A percentile compares a stretch with the other conserved stretches of the same genome.
phyloP scores from a whole-genome alignment of 1,140 invertebrate species.

The Papilio glaucus region DNA sequence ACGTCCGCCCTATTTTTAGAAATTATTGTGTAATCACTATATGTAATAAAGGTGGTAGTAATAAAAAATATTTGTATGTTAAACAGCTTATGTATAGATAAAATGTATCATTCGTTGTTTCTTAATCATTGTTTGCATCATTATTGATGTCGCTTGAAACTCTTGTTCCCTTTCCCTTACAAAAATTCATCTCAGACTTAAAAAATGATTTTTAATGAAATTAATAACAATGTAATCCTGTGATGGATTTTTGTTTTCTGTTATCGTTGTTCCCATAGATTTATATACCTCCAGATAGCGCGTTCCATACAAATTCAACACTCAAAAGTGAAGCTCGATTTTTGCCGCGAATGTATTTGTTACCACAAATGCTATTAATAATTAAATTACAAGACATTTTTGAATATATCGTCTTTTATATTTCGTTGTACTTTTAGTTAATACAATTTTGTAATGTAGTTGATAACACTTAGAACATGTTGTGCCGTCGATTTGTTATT shows the following conservation, averaged over 20 bases:
- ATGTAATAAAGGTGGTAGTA: slow-evolving; percentile 27
- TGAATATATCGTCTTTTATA: too few species aligned
- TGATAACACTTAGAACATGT: too few species aligned
- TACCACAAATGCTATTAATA: too few species aligned
- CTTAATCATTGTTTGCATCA: slow-evolving; percentile 27
- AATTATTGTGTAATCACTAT: slow-evolving; percentile 45
- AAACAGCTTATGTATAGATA: slow-evolving; percentile 29
- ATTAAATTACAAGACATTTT: too few species aligned
- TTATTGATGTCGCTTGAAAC: slow-evolving; percentile 27
- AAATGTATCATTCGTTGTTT: slow-evolving; percentile 31
- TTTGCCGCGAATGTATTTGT: too few species aligned
- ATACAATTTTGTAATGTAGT: too few species aligned
- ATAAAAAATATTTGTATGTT: slow-evolving; percentile 5
- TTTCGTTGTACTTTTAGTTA: too few species aligned
- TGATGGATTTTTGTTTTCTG: slow-evolving; percentile 39
- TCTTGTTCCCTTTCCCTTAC: background rate
- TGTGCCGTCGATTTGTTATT: too few species aligned
- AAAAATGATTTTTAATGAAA: background rate
- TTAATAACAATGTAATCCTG: background rate
- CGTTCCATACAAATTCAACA: too few species aligned
- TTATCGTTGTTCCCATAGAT: slow-evolving; percentile 45
- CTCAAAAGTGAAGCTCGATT: too few species aligned
- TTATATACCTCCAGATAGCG: too few species aligned
- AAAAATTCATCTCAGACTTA: slow-evolving; percentile 26
- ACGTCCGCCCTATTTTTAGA: slow-evolving; percentile 78